Percentiles rank a stretch among this genome's conserved stretches.
Conservation (phyloP, 2,888 invertebrate genomes). For the Limnephilus lunatus region DNA sequence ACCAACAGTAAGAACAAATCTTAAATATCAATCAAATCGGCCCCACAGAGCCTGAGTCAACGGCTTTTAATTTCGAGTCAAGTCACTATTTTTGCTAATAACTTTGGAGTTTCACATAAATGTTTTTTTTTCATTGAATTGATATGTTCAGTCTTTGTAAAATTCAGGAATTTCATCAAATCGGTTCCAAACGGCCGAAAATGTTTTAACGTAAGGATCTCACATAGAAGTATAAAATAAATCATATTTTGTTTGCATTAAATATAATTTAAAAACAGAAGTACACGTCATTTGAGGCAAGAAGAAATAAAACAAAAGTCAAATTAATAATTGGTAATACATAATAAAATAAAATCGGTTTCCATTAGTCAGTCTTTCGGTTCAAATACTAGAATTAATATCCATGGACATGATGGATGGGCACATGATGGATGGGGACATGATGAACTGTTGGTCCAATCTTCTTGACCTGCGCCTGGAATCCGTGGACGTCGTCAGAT, state of each 20-base stretch:
- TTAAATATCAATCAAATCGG: no score
- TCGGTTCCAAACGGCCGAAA: no score
- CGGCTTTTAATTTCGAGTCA: no score
- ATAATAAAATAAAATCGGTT: not conserved
- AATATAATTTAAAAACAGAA: not conserved
- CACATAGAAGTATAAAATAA: not conserved
- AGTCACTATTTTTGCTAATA: no score
- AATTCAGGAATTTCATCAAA: no score
- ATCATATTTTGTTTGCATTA: not conserved
- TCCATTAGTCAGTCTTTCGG: not conserved
- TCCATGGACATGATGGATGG: not conserved
- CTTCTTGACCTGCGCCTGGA: constrained; percentile 64
- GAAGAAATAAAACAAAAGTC: no score
- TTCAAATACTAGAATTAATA: not conserved
- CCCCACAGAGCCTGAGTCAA: no score
- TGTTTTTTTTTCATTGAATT: no score
- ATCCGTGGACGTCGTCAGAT: constrained; percentile 62
- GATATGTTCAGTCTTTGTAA: no score
- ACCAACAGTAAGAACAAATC: no score
- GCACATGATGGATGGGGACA: constrained; percentile 14
- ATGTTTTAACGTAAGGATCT: not conserved
- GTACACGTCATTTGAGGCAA: not conserved
- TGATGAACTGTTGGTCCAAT: constrained; percentile 62
- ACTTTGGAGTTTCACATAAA: no score
- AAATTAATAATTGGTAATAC: no score